Conservation (phyloP, 92 coral and sea anemone genomes). For the Micromussa lordhowensis region DNA sequence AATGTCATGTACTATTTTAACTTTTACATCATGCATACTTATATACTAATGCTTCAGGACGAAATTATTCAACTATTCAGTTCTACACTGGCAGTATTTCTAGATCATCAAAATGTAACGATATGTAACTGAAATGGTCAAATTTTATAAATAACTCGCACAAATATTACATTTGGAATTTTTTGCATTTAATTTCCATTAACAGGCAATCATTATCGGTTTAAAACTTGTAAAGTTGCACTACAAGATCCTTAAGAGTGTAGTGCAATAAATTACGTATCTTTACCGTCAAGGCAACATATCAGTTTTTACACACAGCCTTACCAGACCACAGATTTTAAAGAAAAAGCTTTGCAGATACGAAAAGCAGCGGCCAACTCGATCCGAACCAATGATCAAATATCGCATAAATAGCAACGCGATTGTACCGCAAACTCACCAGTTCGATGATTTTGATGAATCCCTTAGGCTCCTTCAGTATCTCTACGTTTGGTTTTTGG, state of each 20-base stretch:
- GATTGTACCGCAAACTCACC: conserved; percentile 63
- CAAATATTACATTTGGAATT: neutral
- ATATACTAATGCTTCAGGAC: neutral
- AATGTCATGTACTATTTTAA: neutral
- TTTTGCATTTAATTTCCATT: neutral
- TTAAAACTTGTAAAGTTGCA: neutral
- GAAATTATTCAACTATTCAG: neutral
- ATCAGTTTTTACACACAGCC: neutral
- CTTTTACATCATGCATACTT: neutral
- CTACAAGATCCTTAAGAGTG: neutral
- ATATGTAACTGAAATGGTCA: neutral
- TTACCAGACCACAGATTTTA: neutral
- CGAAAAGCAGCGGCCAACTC: neutral
- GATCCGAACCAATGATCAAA: neutral
- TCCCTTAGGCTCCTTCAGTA: conserved; percentile 97
- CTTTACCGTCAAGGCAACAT: neutral
- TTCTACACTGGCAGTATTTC: neutral
- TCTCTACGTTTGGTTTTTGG: conserved; percentile 72
- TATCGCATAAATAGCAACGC: neutral
- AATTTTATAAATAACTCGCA: neutral
- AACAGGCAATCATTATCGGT: neutral
- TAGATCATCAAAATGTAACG: neutral
- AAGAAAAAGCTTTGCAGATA: neutral
- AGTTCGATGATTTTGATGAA: conserved; percentile 92
- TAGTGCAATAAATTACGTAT: neutral